phyloP scores from a whole-genome alignment of 2,888 invertebrate species.

The Microctonus brassicae region DNA sequence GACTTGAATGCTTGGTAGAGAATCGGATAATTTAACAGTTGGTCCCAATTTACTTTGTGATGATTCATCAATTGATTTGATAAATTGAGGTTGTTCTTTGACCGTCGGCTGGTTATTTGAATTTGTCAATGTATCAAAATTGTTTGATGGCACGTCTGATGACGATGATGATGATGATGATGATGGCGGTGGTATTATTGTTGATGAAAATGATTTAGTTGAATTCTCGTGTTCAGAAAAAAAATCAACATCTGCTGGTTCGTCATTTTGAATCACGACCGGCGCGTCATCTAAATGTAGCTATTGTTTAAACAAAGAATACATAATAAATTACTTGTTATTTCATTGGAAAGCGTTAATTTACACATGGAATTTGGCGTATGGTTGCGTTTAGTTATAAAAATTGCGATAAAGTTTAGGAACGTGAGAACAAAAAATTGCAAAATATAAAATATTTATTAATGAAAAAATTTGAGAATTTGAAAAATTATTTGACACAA shows the following conservation, averaged over 20 bases:
- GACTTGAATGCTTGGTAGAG: conserved; percentile 42
- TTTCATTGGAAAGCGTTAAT: no score
- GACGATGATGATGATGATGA: conserved; percentile 24
- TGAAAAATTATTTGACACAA: no score
- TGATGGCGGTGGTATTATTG: not conserved
- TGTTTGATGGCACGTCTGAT: not conserved
- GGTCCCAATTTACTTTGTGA: conserved; percentile 53
- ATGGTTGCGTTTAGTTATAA: no score
- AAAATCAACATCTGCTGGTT: conserved; percentile 89
- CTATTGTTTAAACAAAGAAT: conserved; percentile 67
- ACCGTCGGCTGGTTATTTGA: conserved; percentile 13
- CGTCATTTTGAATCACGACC: conserved; percentile 67
- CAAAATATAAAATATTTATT: no score
- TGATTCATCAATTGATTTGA: conserved; percentile 27
- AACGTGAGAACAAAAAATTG: no score
- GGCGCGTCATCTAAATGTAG: conserved; percentile 79
- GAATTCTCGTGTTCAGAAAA: conserved; percentile 83
- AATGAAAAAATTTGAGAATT: no score
- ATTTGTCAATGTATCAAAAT: not conserved
- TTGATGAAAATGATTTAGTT: conserved; percentile 47
- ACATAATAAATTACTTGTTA: no score
- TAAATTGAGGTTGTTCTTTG: not conserved
- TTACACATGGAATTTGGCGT: no score
- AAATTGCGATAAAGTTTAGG: no score
- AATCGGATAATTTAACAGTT: conserved; percentile 59